Evolutionary conservation across 2,888 invertebrate genomes (phyloP).

Genomic region (Folsomia candida): DNA sequence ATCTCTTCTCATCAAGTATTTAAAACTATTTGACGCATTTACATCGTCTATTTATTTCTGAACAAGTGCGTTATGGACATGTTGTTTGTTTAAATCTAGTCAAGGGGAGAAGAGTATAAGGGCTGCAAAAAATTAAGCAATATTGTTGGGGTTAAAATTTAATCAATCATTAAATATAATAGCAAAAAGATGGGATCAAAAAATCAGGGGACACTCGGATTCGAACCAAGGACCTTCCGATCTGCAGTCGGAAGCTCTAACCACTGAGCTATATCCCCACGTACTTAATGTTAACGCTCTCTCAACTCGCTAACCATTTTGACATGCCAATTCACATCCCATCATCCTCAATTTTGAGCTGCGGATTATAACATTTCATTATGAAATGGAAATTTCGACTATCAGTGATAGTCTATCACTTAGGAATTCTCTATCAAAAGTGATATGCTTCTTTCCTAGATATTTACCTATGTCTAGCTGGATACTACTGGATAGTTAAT

Average conservation of each 20-base stretch:
- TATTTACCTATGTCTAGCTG: too few species aligned
- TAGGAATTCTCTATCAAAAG: not conserved
- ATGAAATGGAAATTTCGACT: not conserved
- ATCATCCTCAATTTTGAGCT: not conserved
- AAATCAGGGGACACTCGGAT: constrained; percentile 48
- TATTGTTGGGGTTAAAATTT: too few species aligned
- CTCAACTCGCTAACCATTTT: too few species aligned
- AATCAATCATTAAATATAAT: too few species aligned
- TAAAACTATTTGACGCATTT: too few species aligned
- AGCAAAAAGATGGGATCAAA: not conserved
- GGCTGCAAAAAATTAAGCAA: not conserved
- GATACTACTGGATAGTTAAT: too few species aligned
- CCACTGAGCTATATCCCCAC: constrained; percentile 51
- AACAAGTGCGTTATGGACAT: too few species aligned
- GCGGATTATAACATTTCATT: not conserved
- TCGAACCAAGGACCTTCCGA: constrained; percentile 51
- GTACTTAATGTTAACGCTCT: too few species aligned
- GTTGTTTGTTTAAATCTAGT: too few species aligned
- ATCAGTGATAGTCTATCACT: not conserved
- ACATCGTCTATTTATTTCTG: too few species aligned
- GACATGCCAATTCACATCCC: too few species aligned
- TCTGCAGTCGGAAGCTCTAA: constrained; percentile 51
- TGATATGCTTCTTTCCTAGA: not conserved
- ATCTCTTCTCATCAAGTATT: too few species aligned
- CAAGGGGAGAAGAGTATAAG: not conserved